Conservation (phyloP, 2,113 vertebrate genomes). For the Opisthocomus hoazin region DNA sequence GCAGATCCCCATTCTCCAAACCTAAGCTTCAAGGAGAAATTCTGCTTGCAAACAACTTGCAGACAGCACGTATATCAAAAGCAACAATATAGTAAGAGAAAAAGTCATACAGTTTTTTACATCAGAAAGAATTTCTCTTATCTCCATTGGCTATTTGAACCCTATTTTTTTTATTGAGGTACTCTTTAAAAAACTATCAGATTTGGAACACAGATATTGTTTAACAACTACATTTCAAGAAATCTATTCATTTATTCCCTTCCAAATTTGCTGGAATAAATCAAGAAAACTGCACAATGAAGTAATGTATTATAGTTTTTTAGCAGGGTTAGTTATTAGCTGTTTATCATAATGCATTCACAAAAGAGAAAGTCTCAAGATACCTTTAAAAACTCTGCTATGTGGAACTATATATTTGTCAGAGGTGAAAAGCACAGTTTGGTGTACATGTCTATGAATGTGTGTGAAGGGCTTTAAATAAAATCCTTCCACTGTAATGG, state of each 20-base stretch:
- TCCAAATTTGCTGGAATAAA: not conserved
- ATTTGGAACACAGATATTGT: not conserved
- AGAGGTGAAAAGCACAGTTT: not conserved
- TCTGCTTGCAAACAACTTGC: not conserved
- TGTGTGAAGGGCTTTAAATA: not conserved
- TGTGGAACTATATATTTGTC: not conserved
- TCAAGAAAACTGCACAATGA: not conserved
- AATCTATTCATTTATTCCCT: not conserved
- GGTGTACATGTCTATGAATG: not conserved
- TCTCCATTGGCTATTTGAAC: not conserved
- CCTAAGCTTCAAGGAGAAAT: not conserved
- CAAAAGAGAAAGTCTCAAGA: not conserved
- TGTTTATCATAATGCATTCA: not conserved
- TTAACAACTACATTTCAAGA: not conserved
- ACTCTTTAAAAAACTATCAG: not conserved
- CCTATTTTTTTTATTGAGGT: not conserved
- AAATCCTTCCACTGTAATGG: not conserved
- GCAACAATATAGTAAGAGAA: not conserved
- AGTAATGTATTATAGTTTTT: not conserved
- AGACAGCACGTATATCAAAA: not conserved
- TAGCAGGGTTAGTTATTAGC: not conserved
- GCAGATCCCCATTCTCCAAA: not conserved
- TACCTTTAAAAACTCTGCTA: not conserved
- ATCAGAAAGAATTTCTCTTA: not conserved
- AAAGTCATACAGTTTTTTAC: not conserved